Base-by-base conservation (phyloP, 2,113 vertebrate genomes). In the Candoia aspera region DNA sequence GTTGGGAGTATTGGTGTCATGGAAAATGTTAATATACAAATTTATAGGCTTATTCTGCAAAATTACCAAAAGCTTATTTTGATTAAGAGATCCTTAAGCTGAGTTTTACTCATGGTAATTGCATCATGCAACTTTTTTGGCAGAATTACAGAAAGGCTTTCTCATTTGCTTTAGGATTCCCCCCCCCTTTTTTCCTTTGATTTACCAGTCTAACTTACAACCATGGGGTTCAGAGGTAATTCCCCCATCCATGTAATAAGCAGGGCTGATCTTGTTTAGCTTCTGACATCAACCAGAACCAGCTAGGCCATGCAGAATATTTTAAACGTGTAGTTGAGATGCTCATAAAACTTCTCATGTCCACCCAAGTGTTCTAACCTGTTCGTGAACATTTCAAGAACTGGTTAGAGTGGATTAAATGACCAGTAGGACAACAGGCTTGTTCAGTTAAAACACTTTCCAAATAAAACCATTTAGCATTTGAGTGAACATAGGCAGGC, bases 371-470 rank as follows among this genome's bases (percentile, higher is more conserved):
- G 79, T 85, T 88, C 92, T 55, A 95, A 91, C 96, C 93, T 91
- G 94, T 95, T 96, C 95, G 87, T 90, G 93, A 92, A 10, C 89
- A 8, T 86, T 91, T 64, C 93, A 84, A 93, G 83, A 86, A 91
- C 64, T 90, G 58, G 64, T 55, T 64, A 68, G 58, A 88, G 86
- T 64, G 92, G 95, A 94, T 94, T 94, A 94, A 90, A 33, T 93
- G 94, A 89, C 88, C 68, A 19, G 84, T 94, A 79, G 33, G 58
- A 86, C 94, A 64, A 91, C 86, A 42, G 95, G 95, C 94, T 84
- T 94, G 94, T 94, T 94, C 0, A 12, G 29, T 60, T 49, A 91
- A 91, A 91, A 84, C 3, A 64, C 33, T 60, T 33, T 94, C 53
- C 92, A 93, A 54, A 53, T 84, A 42, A 53, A 85, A 37, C 73